Base-by-base conservation (phyloP, 1,140 invertebrate genomes). In the Camponotus vicinus region DNA sequence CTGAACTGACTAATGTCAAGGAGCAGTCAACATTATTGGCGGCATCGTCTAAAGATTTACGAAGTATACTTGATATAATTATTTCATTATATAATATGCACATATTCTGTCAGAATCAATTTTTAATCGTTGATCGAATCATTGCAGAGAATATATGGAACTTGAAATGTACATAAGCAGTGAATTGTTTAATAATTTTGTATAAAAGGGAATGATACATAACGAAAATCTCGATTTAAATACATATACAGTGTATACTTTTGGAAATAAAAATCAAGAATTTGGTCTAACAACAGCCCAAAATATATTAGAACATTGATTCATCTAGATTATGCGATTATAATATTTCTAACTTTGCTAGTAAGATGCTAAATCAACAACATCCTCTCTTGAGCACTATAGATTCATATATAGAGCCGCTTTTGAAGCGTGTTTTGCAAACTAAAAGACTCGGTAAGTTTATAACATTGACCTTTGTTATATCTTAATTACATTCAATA, bases 291-390 rank as follows among this genome's bases (percentile, higher is more conserved):
- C 32, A 45, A 42, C 9, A 11, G 3, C 42, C 0, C 27, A 15
- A 13, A 69, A 0, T n/a, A 57, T 15, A 45, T 45, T 27, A 0
- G 11, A 59, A 55, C 37, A 80, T 67, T 21, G 8, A 69, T 18
- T 42, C 21, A 32, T 18, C 21, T 4, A 21, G 69, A 49, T 73
- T 83, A 70, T 75, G 40, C 37, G 8, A 71, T n/a, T 61, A 11
- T 67, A 75, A 18, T 45, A 61, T 34, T 15, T 18, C 5, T 15
- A 18, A 13, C 2, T 40, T 80, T 40, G 18, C 42, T 34, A 45
- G 45, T 78, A 90, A 70, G 32, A 90, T 91, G 90, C 64, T 89
- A 27, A 91, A 89, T 71, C 90, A 91, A 70, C 82, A 84, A 27
- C 78, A 75, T 59, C 27, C 61, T 8, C 1, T 79, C n/a, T 73